Percentiles rank a stretch among this genome's conserved stretches.
Conservation (phyloP, 2,888 invertebrate species). For the Acleris laterana region DNA sequence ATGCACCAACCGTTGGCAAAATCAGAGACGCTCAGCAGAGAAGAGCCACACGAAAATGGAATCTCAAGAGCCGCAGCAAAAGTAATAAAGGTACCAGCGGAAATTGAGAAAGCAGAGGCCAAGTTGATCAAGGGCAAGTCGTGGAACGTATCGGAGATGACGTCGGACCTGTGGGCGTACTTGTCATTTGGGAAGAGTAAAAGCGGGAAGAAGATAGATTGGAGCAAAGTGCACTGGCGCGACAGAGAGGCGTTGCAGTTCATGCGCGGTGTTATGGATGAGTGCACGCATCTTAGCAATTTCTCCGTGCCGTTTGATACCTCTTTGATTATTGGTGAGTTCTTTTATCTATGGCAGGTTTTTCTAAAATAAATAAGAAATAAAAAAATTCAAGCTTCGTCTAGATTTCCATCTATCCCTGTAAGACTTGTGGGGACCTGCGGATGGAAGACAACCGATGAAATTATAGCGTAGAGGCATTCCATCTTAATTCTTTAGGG, state of each 20-base stretch:
- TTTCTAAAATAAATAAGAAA: too few species aligned
- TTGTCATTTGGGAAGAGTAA: slow-evolving; percentile 64
- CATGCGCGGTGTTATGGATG: slow-evolving; percentile 99
- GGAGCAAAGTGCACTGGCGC: slow-evolving; percentile 87
- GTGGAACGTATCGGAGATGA: slow-evolving; percentile 71
- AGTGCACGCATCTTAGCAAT: slow-evolving; percentile 98
- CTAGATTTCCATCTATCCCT: too few species aligned
- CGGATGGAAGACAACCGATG: too few species aligned
- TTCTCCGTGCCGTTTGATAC: slow-evolving; percentile 95
- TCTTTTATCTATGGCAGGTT: too few species aligned
- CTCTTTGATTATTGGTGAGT: slow-evolving; percentile 89
- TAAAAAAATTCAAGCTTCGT: too few species aligned
- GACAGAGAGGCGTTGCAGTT: slow-evolving; percentile 94
- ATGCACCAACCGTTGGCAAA: background rate
- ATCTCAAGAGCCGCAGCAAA: background rate
- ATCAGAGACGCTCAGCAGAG: background rate
- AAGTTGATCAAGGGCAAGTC: slow-evolving; percentile 46
- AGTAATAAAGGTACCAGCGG: slow-evolving; percentile 10
- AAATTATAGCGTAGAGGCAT: too few species aligned
- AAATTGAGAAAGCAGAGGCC: slow-evolving; percentile 35
- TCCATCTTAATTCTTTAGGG: too few species aligned
- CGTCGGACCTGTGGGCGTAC: slow-evolving; percentile 69
- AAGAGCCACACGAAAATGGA: background rate
- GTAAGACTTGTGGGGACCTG: too few species aligned
- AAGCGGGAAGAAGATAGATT: slow-evolving; percentile 79